Base-by-base conservation (phyloP, 2,113 vertebrate species). In the Tyto alba region DNA sequence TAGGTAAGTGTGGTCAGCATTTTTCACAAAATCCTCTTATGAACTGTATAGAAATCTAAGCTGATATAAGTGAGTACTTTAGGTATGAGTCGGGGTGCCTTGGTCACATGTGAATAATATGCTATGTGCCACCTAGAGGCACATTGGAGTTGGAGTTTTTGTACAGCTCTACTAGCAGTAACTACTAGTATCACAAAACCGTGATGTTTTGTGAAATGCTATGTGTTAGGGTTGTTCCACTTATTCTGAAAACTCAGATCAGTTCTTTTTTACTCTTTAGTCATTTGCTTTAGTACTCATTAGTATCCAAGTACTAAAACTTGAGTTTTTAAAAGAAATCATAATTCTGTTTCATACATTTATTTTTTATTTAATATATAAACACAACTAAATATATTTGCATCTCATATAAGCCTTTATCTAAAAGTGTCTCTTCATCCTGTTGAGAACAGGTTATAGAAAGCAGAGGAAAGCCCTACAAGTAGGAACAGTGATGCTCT, bases 61-160 rank as follows among this genome's bases (percentile, higher is more conserved):
- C 12, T 74, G 41, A 22, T 47, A 7, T 1, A 11, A 26, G 4
- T 2, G 6, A 72, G 7, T 43, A 26, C 11, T 69, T n/a, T 1
- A 66, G 40, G 3, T 47, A 7, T 22, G 45, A 17, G 17, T 8
- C 52, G 14, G 12, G 18, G 34, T 56, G 7, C 36, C 13, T 63
- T 45, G 69, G 47, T 84, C 75, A 47, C 52, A 73, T 21, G 89
- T 79, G 53, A 64, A 8, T 83, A 36, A 80, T 23, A 76, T 88
- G 10, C 34, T 25, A 45, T 85, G 76, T 95, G 96, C 93, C 96
- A 93, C 92, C 96, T 95, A 80, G 88, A 95, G 96, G 90, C 73
- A 19, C n/a, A n/a, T n/a, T n/a, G n/a, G n/a, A 2, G 9, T 4
- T 74, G 52, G 15, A 48, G 53, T 30, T 78, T 78, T 56, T 93